Evolutionary conservation across 2,797 vertebrate genomes (phyloP), one percentile per base, ranked within the genome.

Genomic region (Fistularia tabacaria): DNA sequence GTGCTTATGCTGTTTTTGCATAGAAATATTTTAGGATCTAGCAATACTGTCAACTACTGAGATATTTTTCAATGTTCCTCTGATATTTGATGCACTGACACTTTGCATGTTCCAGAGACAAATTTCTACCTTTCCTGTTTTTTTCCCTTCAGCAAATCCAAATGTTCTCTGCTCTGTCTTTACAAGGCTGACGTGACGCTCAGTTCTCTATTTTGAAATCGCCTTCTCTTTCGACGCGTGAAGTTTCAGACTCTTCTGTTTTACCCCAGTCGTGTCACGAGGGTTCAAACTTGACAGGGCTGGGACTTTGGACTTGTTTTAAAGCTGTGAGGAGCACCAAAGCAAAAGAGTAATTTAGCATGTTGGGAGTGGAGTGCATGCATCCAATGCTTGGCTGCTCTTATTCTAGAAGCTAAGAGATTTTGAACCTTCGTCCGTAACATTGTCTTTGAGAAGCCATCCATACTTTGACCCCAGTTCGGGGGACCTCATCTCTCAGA

Each of bases 21-120:
- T 14, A 55, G 39, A 40, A 10, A 25, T 25, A 40, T 8, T 64
- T 56, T 70, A 66, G 14, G 7, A 55, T 9, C 11, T 3, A 1
- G 37, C 46, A 46, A 57, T 49, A 47, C 55, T 50, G 45, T 42
- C 10, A 53, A 42, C 49, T 42, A 51, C 39, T 43, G 3, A 62
- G 54, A 59, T 52, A 46, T 54, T 36, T 67, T 53, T 51, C 13
- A 43, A 46, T 48, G 45, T 9, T 14, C 46, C 6, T 43, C 37
- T 36, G 38, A 3, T 54, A 56, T 12, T 38, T 50, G 54, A 71
- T 69, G 79, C 71, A 73, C 69, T 57, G 54, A 79, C 73, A 83
- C 77, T 82, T 79, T 76, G 83, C 77, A 82, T 81, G 81, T 70
- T 64, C 66, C 36, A 38, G 36, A 74, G 41, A 70, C 7, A 49